Conservation (phyloP, 2,797 vertebrate species). For the Parauchenoglanis punctatus region DNA sequence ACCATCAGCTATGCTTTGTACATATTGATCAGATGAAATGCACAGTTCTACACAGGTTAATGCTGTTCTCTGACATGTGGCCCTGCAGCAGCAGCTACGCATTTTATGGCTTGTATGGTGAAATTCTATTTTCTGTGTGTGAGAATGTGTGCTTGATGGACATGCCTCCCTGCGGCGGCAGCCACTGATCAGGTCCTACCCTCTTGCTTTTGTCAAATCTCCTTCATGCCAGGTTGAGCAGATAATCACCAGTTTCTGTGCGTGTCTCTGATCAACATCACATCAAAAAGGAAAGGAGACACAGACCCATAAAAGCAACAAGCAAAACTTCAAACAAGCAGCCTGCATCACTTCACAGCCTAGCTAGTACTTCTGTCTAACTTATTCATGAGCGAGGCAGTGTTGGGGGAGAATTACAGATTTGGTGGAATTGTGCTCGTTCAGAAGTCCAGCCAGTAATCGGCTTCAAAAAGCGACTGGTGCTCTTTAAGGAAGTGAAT, state of each 20-base stretch:
- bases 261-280: not conserved
- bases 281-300: not conserved
- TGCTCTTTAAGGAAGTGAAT: not conserved
- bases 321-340: not conserved
- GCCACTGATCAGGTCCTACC: not conserved
- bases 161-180: not conserved
- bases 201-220: not conserved
- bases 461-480: too few relatives aligned
- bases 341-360: not conserved
- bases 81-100: too few relatives aligned
- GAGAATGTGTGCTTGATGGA: not conserved
- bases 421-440: not conserved
- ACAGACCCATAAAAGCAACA: not conserved
- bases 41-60: not conserved
- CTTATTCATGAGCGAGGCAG: not conserved
- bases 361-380: not conserved
- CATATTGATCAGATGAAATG: not conserved
- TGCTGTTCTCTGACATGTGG: not conserved
- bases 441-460: too few relatives aligned
- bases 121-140: not conserved
- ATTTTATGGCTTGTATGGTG: too few relatives aligned
- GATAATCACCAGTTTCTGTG: not conserved
- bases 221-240: conserved; percentile 7
- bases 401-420: not conserved
- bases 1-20: not conserved